Conservation (phyloP, 2,113 vertebrate species). For the Scomber colias region DNA sequence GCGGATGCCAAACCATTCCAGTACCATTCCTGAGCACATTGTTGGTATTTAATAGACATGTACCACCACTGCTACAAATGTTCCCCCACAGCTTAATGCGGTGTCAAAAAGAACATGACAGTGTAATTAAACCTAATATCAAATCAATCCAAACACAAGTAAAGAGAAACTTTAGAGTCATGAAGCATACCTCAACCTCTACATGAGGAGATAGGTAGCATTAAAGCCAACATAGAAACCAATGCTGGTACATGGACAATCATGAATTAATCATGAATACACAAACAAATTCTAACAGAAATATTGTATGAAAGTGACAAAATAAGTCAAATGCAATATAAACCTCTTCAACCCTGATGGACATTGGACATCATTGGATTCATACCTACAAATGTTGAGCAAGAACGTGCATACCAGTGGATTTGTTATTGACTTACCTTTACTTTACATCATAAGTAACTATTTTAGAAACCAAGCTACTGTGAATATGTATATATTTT, state of each 20-base stretch:
- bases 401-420: neutral
- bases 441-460: neutral
- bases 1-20: slow-evolving; percentile 40
- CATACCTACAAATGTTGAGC: neutral
- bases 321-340: neutral
- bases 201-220: neutral
- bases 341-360: neutral
- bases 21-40: slow-evolving; percentile 48
- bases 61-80: slow-evolving; percentile 25
- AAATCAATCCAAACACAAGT: neutral
- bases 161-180: neutral
- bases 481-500: neutral
- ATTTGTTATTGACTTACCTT: neutral
- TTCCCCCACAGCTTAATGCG: slow-evolving; percentile 21
- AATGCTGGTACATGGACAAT: neutral
- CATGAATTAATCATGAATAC: neutral
- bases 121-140: slow-evolving; percentile 43
- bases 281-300: too few relatives aligned
- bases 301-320: neutral
- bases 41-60: slow-evolving; percentile 36
- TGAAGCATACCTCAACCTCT: neutral
- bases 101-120: slow-evolving; percentile 12
- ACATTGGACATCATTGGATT: neutral
- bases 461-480: neutral
- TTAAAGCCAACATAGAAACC: neutral